Evolutionary conservation across 2,888 invertebrate species (phyloP).

Genomic region (Ennomos fuscantarius): DNA sequence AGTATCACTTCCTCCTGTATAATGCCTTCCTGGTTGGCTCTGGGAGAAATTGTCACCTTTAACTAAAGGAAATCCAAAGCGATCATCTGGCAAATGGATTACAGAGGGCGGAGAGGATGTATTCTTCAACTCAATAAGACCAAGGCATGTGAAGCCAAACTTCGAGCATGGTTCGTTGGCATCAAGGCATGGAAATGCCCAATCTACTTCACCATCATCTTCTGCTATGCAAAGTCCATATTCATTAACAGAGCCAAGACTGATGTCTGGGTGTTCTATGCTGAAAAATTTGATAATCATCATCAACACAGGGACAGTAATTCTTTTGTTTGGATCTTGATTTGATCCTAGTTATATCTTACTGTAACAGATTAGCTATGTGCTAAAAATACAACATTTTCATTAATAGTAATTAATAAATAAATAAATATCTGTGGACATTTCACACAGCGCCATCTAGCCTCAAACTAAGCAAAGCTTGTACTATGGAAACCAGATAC

Average conservation of each 20-base stretch:
- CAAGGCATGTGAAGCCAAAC: constrained; percentile 95
- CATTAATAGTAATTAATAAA: no score
- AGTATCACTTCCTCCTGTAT: constrained; percentile 76
- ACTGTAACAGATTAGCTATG: no score
- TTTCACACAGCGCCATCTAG: no score
- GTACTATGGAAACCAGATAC: no score
- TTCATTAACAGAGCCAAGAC: constrained; percentile 87
- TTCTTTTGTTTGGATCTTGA: no score
- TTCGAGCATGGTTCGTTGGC: constrained; percentile 95
- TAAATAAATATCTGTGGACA: no score
- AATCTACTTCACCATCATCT: constrained; percentile 97
- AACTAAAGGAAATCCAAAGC: constrained; percentile 39
- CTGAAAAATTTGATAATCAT: constrained; percentile 54
- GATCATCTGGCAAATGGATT: constrained; percentile 15
- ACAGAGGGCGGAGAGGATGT: constrained; percentile 16
- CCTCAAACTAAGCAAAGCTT: no score
- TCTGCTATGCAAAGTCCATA: constrained; percentile 97
- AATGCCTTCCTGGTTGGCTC: constrained; percentile 66
- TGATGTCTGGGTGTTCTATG: constrained; percentile 87
- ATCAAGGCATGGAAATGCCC: constrained; percentile 96
- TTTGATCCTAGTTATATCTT: no score
- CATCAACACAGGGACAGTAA: no score
- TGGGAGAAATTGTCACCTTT: constrained; percentile 67
- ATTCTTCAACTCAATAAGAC: constrained; percentile 87
- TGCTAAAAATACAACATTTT: no score